phyloP scores from a whole-genome alignment of 2,888 invertebrate species.

The Agrochola litura region DNA sequence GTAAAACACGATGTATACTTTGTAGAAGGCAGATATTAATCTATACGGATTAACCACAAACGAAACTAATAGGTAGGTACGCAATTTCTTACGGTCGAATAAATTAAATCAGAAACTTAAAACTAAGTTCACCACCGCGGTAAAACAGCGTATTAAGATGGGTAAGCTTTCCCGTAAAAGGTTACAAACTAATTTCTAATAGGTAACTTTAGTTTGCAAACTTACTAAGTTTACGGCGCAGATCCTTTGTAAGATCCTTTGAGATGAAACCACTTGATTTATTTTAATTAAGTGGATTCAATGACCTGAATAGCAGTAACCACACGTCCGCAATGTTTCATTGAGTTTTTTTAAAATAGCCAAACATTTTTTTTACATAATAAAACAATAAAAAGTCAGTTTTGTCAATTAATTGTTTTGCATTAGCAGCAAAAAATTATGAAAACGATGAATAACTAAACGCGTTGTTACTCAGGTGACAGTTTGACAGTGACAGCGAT shows the following conservation, averaged over 20 bases:
- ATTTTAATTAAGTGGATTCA: slow-evolving; percentile 22
- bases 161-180: slow-evolving; percentile 12
- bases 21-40: neutral
- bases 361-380: neutral
- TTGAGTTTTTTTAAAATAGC: neutral
- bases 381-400: neutral
- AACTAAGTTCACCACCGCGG: slow-evolving; percentile 15
- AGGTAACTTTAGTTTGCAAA: slow-evolving; percentile 40
- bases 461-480: neutral
- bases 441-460: slow-evolving; percentile 22
- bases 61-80: neutral
- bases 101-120: slow-evolving; percentile 32
- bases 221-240: slow-evolving; percentile 30
- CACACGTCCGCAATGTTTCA: neutral
- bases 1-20: neutral
- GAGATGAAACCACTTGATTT: slow-evolving; percentile 30
- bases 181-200: slow-evolving; percentile 31
- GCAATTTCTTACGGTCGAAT: slow-evolving; percentile 19
- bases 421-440: too few species aligned
- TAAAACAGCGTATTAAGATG: neutral
- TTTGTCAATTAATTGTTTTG: neutral
- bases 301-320: neutral
- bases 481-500: neutral
- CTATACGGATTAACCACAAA: neutral
- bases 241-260: slow-evolving; percentile 36